These are phyloP conservation scores for Dromiciops gliroides DNA, from an alignment of 2,113 vertebrate genomes.

Conservation along the genomic window DNA sequence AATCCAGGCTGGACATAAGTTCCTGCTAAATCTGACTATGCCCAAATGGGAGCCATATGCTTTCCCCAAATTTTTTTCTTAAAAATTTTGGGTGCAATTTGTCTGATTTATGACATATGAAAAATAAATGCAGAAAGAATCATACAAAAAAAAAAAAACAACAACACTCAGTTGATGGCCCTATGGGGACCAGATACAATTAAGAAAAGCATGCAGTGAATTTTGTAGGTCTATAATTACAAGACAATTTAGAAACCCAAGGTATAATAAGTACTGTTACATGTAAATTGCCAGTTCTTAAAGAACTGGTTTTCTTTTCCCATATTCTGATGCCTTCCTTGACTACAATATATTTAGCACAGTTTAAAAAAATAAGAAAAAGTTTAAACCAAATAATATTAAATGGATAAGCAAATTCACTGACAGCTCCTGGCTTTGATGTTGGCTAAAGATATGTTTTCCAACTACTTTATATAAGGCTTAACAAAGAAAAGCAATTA, in stretches of 20 bases:
- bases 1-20: conserved; percentile 44
- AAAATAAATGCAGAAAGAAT: conserved; percentile 39
- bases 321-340: not conserved
- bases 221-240: not conserved
- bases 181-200: not conserved
- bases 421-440: not conserved
- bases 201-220: not conserved
- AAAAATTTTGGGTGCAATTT: not conserved
- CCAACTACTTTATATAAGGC: not conserved
- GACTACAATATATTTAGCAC: conserved; percentile 10
- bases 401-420: not conserved
- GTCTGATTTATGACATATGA: not conserved
- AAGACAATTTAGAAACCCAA: conserved; percentile 20
- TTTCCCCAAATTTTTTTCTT: conserved; percentile 8
- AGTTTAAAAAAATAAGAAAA: not conserved
- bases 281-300: conserved; percentile 24
- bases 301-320: not conserved
- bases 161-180: conserved; percentile 8
- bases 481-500: not conserved
- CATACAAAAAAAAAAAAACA: not conserved
- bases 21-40: conserved; percentile 44
- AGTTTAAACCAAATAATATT: not conserved
- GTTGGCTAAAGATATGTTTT: not conserved
- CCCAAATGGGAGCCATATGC: not conserved
- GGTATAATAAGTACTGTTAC: not conserved